Evolutionary conservation across 2,888 invertebrate genomes (phyloP).

Genomic region (Ashinkailepas kermadecensis): DNA sequence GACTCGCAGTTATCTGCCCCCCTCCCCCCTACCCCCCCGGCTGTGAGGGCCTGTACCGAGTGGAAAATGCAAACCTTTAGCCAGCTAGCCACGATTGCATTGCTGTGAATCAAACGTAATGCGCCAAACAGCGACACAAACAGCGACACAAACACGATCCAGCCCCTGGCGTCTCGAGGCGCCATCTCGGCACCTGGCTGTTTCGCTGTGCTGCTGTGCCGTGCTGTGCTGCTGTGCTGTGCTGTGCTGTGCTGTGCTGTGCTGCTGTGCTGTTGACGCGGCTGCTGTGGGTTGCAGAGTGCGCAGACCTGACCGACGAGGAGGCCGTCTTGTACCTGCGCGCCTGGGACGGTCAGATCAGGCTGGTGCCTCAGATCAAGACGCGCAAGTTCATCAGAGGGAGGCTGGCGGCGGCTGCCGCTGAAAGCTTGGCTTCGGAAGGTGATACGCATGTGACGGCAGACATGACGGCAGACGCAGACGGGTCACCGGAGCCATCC

Average conservation of each 20-base stretch:
- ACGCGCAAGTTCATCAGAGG: neutral
- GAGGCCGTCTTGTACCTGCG: neutral
- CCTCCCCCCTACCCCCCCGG: too few species aligned
- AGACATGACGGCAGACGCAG: neutral
- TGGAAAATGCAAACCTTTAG: too few species aligned
- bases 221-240: neutral
- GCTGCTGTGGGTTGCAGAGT: neutral
- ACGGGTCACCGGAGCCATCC: neutral
- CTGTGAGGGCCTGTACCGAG: too few species aligned
- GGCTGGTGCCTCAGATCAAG: neutral
- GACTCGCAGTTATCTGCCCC: too few species aligned
- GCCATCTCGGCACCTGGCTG: too few species aligned
- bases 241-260: neutral
- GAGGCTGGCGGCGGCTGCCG: neutral
- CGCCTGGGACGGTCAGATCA: constrained; percentile 12
- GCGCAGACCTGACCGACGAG: neutral
- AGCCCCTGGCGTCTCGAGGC: too few species aligned
- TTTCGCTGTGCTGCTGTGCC: neutral
- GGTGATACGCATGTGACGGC: neutral
- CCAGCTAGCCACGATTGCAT: too few species aligned
- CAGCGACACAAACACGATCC: too few species aligned
- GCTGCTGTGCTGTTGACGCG: neutral
- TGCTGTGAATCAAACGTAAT: too few species aligned
- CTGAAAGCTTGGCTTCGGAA: neutral
- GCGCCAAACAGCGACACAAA: too few species aligned